Conservation (phyloP, 2,113 vertebrate genomes). For the Ictidomys tridecemlineatus region DNA sequence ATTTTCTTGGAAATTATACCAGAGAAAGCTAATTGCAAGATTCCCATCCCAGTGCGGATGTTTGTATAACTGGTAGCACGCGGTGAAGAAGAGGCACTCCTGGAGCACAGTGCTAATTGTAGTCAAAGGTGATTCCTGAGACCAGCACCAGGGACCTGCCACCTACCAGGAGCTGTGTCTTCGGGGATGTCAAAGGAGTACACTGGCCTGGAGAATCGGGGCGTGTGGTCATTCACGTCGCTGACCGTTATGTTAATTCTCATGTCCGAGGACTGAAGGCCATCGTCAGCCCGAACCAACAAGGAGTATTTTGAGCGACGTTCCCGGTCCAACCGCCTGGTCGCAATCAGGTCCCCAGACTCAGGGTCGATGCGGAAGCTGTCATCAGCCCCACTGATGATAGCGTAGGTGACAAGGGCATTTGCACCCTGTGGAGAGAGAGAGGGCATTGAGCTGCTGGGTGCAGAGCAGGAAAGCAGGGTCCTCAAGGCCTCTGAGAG, state of each 20-base stretch:
- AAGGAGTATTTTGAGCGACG: conserved; percentile 96
- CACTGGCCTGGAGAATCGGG: conserved; percentile 93
- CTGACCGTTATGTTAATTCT: conserved; percentile 96
- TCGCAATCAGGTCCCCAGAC: conserved; percentile 96
- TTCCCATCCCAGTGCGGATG: neutral
- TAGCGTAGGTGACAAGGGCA: conserved; percentile 97
- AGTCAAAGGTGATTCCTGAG: neutral
- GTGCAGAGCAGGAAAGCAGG: neutral
- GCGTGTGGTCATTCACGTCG: conserved; percentile 96
- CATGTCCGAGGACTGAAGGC: conserved; percentile 97
- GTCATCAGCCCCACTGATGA: conserved; percentile 97
- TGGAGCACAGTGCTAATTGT: neutral
- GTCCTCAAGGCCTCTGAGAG: neutral
- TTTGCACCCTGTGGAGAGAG: conserved; percentile 93
- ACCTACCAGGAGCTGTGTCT: conserved; percentile 93
- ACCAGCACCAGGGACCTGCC: neutral
- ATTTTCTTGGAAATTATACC: neutral
- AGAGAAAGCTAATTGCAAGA: neutral
- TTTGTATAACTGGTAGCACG: neutral
- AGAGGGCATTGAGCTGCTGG: neutral
- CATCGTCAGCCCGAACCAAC: conserved; percentile 96
- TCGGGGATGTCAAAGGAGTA: conserved; percentile 97
- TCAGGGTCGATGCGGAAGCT: conserved; percentile 97
- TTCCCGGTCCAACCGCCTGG: conserved; percentile 95
- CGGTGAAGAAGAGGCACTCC: neutral